Evolutionary conservation across 2,797 vertebrate species (phyloP).

Genomic region (Lophotriccus pileatus): DNA sequence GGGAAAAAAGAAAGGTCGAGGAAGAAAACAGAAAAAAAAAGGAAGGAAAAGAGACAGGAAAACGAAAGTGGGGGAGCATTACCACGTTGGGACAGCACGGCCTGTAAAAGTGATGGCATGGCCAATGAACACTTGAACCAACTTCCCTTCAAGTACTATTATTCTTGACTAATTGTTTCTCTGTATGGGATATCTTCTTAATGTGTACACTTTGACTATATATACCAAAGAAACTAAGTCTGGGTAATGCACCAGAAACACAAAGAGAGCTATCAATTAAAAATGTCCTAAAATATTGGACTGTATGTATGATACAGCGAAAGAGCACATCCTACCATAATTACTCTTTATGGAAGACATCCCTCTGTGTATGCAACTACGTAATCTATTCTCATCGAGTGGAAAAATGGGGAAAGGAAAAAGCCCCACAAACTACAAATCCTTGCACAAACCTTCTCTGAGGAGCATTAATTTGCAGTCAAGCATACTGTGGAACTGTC

Average conservation of each 20-base stretch:
- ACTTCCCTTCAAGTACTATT: not conserved
- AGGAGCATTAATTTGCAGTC: not conserved
- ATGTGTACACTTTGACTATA: fast-evolving
- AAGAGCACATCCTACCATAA: not conserved
- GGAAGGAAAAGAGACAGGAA: not conserved
- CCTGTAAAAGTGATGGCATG: not conserved
- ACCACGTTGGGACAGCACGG: not conserved
- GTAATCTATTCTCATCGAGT: not conserved
- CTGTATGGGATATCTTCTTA: not conserved
- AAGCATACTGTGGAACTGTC: not conserved
- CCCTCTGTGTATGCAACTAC: not conserved
- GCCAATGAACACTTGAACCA: not conserved
- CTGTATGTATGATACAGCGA: not conserved
- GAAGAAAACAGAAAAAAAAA: not conserved
- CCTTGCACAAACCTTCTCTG: not conserved
- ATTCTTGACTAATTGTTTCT: not conserved
- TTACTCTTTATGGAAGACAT: not conserved
- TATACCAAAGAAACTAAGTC: not conserved
- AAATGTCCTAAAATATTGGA: not conserved
- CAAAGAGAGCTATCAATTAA: not conserved
- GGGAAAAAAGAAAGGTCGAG: not conserved
- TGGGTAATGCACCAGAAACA: not conserved
- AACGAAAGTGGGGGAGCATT: not conserved
- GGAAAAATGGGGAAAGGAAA: not conserved
- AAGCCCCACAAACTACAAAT: not conserved